phyloP scores from a whole-genome alignment of 2,888 invertebrate species.

The Polydrusus cervinus region DNA sequence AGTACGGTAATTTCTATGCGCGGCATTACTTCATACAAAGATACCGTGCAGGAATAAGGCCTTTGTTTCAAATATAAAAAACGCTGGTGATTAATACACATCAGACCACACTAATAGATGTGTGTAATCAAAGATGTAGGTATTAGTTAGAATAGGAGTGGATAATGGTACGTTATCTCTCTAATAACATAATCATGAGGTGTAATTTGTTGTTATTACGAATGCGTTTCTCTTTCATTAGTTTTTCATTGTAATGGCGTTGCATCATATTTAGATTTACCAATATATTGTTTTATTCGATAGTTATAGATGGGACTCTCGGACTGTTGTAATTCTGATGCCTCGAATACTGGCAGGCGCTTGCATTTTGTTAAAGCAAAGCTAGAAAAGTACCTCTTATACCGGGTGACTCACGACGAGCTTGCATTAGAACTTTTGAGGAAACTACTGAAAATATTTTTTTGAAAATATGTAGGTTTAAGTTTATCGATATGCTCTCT shows the following conservation, averaged over 20 bases:
- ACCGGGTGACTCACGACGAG: too few species aligned
- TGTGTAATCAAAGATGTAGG: constrained; percentile 18
- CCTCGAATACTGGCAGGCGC: too few species aligned
- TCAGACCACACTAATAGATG: constrained; percentile 29
- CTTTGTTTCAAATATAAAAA: constrained; percentile 30
- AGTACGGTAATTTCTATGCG: constrained; percentile 13
- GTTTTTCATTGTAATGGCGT: constrained; percentile 1
- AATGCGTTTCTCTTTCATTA: constrained; percentile 20
- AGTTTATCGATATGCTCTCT: too few species aligned
- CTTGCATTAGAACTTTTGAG: too few species aligned
- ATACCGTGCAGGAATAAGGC: constrained; percentile 27
- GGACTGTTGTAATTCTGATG: too few species aligned
- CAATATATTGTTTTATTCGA: too few species aligned
- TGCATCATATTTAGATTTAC: neutral
- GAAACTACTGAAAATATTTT: too few species aligned
- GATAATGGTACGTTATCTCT: constrained; percentile 30
- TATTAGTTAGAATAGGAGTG: constrained; percentile 22
- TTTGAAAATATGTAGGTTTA: too few species aligned
- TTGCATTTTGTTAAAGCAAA: too few species aligned
- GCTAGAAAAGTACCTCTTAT: too few species aligned
- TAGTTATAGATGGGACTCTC: too few species aligned
- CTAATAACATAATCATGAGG: constrained; percentile 22
- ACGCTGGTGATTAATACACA: constrained; percentile 29
- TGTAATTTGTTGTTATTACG: constrained; percentile 26
- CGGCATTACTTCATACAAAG: neutral